A percentile compares a stretch with the other conserved stretches of the same genome.
These are phyloP conservation scores for Lates japonicus DNA, from an alignment of 2,797 vertebrate species.

Conservation along the genomic window DNA sequence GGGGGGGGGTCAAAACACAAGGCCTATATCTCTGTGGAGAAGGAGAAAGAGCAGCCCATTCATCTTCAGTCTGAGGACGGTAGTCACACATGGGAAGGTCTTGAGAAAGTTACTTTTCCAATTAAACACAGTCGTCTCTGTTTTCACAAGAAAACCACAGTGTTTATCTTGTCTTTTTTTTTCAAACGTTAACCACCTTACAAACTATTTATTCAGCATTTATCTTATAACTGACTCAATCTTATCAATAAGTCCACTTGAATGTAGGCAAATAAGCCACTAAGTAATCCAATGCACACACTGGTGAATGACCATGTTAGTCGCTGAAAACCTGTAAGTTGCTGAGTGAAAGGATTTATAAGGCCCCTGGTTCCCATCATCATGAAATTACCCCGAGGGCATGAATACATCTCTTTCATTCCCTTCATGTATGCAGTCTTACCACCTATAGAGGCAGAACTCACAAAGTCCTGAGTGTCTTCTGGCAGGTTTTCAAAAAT, in stretches of 20 bases:
- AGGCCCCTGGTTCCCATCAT: constrained; percentile 63
- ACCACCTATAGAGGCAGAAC: constrained; percentile 52
- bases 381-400: constrained; percentile 59
- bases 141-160: constrained; percentile 48
- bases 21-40: constrained; percentile 66
- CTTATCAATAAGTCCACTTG: constrained; percentile 26
- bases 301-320: constrained; percentile 36
- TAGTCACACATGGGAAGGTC: constrained; percentile 47
- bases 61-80: constrained; percentile 56
- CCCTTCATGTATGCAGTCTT: constrained; percentile 48
- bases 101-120: constrained; percentile 45
- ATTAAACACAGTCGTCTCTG: constrained; percentile 57
- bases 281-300: constrained; percentile 29
- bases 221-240: constrained; percentile 17
- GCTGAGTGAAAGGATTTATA: constrained; percentile 61
- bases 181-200: constrained; percentile 29
- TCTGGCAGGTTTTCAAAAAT: constrained; percentile 65
- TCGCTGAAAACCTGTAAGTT: constrained; percentile 47
- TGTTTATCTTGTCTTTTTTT: constrained; percentile 51
- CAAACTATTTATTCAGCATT: constrained; percentile 23
- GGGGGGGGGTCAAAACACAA: no score
- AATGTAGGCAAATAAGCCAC: constrained; percentile 36
- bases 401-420: constrained; percentile 80
- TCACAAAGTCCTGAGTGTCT: constrained; percentile 68
- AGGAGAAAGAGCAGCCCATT: constrained; percentile 68